Base-by-base conservation (phyloP, 2,797 vertebrate species). In the Champsocephalus esox region DNA sequence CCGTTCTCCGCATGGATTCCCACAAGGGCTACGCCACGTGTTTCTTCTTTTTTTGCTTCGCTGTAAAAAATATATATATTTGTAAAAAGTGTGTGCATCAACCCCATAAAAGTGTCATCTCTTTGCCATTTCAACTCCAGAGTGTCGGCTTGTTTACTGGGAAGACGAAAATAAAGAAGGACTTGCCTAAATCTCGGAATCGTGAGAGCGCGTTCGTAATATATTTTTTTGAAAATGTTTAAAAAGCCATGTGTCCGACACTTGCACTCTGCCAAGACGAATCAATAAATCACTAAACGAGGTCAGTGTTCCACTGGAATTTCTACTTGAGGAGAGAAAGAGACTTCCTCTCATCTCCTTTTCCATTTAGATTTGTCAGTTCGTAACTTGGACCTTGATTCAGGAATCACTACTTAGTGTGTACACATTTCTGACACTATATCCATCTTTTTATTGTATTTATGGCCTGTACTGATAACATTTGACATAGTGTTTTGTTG, bases 1-100 rank as follows among this genome's bases (percentile, higher is more conserved):
- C 85, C 82, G 82, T 79, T 61, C 46, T 60, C 48, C 28, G 38
- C 82, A 76, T 86, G 91, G 91, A 91, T 90, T 93, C 87, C 86
- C 91, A 87, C 85, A 94, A 95, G 94, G 94, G 94, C 95, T 95
- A 94, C 46, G 87, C 88, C 72, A 76, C 66, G 87, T 89, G 68
- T 90, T 80, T 88, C 88, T 84, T 82, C 89, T 89, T 71, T 75
- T 89, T 87, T 82, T 66, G 72, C 88, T 90, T 88, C 80, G 84
- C 82, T 89, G 88, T 87, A 70, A 74, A 77, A 24, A 61, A 61
- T 0, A 34, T 19, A 12, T 17, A 1, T 48, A 60, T 48, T 51
- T 70, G 49, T 91, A 84, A 38, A 70, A 77, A 55, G 80, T 83
- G 87, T 86, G 82, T 81, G 86, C 86, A 75, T 63, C 71, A 50